Evolutionary conservation across 2,797 vertebrate genomes (phyloP), one percentile per base, ranked within the genome.

Genomic region (Crocodylus rhombifer): DNA sequence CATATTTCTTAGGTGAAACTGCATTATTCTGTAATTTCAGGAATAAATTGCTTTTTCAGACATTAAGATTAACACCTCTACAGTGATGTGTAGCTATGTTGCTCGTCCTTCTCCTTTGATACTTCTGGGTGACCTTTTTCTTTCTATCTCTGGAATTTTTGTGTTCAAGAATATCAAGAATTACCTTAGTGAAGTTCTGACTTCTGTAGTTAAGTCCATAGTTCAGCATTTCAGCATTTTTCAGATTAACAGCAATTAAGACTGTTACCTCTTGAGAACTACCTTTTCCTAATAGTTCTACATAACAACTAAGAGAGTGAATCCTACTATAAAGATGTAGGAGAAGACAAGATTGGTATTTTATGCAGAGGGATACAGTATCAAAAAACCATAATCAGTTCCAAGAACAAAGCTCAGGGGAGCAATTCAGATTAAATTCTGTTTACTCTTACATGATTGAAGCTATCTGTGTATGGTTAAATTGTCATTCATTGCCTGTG

Each of bases 351-450:
- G 81, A 57, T 88, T 42, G 14, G n/a, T 36, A 11, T 28, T 5
- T 25, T 90, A 80, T 51, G 67, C 76, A 61, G 21, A 57, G 75
- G 89, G 77, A 26, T 42, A 56, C 65, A 14, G 42, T 20, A 4
- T 82, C 77, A 91, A 78, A 89, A 88, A 84, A 73, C 25, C 65
- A 10, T 11, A 33, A 75, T 75, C 86, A 58, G 57, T 87, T 92
- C 91, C 65, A 17, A 61, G 58, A 69, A 62, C 78, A 83, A 67
- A 91, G 73, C 36, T 76, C 87, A 80, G 62, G 64, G 14, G 76
- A 61, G 81, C 81, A 64, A 64, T 85, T 90, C 79, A 2, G 0
- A 91, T 87, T n/a, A 82, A 84, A 82, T 63, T 83, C 87, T 89
- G 80, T 89, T 87, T 82, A 9, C 82, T 33, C 51, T 5, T 15